Evolutionary conservation across 2,797 vertebrate species (phyloP).

Genomic region (Taenioides sp.): DNA sequence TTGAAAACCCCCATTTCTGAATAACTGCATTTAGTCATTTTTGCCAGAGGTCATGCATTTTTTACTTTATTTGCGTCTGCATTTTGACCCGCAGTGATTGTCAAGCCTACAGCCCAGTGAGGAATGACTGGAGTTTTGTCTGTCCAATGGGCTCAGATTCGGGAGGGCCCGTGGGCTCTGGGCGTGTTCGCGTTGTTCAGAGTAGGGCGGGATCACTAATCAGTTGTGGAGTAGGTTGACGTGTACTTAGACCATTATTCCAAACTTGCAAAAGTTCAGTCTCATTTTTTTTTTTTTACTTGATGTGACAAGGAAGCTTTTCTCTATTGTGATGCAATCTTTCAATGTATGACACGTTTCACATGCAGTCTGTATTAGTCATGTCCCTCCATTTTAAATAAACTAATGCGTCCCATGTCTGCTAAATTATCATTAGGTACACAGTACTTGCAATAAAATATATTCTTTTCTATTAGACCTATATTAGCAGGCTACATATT

Average conservation of each 20-base stretch:
- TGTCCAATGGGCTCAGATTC: slow-evolving; percentile 45
- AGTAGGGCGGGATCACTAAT: slow-evolving; percentile 55
- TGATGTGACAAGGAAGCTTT: slow-evolving; percentile 39
- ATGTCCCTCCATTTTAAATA: background rate
- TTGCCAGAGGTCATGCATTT: background rate
- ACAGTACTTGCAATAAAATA: background rate
- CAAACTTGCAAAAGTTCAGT: slow-evolving; percentile 73
- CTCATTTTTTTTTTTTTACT: background rate
- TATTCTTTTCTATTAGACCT: too few relatives aligned
- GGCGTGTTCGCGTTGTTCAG: slow-evolving; percentile 38
- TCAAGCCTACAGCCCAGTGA: slow-evolving; percentile 46
- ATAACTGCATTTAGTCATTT: background rate
- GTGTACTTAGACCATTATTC: slow-evolving; percentile 77
- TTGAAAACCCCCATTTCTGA: too few relatives aligned
- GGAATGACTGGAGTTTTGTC: slow-evolving; percentile 17
- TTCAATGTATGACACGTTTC: slow-evolving; percentile 29
- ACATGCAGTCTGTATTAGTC: background rate
- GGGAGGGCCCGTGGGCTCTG: slow-evolving; percentile 33
- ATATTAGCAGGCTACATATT: too few relatives aligned
- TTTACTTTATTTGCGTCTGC: background rate
- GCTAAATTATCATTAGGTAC: background rate
- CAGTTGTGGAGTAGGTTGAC: slow-evolving; percentile 74
- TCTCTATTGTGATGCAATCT: slow-evolving; percentile 27
- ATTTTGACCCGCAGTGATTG: slow-evolving; percentile 10
- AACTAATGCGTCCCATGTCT: background rate